These are phyloP conservation scores for Mandrillus leucophaeus DNA, from an alignment of 2,113 vertebrate species.

Conservation along the genomic window DNA sequence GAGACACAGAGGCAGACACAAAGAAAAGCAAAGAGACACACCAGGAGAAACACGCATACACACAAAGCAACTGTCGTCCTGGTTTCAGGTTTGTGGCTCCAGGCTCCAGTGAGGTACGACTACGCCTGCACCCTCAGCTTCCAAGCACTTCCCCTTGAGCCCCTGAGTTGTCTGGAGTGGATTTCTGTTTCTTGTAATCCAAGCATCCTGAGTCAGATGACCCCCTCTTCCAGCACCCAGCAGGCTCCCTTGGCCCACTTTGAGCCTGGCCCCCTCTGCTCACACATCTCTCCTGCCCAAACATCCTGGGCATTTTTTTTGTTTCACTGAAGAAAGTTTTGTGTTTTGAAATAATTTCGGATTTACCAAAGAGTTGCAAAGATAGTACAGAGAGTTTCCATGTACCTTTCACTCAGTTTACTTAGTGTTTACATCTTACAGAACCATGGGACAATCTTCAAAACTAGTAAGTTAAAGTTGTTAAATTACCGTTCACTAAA, in stretches of 20 bases:
- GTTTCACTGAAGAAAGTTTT: neutral
- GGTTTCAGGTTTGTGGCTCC: neutral
- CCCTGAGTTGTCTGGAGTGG: neutral
- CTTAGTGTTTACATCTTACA: neutral
- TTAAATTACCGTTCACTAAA: neutral
- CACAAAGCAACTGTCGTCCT: no score
- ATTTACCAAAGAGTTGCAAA: neutral
- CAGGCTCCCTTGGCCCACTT: rapidly evolving
- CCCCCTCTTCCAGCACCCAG: neutral
- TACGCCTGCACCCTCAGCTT: neutral
- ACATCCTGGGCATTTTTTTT: neutral
- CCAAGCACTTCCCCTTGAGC: neutral
- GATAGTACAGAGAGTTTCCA: neutral
- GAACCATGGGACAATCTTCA: neutral
- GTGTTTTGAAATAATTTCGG: neutral
- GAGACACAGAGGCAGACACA: neutral
- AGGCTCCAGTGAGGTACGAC: no score
- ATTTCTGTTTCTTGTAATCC: neutral
- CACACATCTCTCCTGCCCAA: neutral
- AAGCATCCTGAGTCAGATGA: neutral
- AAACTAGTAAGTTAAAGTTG: neutral
- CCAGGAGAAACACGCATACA: neutral
- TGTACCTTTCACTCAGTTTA: neutral
- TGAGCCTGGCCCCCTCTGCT: neutral
- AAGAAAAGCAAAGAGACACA: neutral